Evolutionary conservation across 1,140 invertebrate genomes (phyloP).

Genomic region (Ceratina calcarata): DNA sequence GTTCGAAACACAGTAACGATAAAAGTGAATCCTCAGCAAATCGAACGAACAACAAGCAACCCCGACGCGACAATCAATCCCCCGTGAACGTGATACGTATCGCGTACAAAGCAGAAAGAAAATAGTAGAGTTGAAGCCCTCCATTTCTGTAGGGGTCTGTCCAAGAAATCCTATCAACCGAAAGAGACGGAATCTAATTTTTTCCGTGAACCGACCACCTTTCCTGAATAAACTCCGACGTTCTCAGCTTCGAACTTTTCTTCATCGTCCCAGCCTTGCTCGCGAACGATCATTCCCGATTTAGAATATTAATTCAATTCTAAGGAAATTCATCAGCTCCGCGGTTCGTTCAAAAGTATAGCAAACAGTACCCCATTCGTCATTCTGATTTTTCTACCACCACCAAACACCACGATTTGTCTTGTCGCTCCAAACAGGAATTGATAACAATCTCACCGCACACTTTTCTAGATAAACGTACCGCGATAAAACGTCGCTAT

Average conservation of each 20-base stretch:
- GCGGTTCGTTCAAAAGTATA: too few species aligned
- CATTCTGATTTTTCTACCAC: too few species aligned
- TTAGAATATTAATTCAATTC: too few species aligned
- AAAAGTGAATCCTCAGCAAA: neutral
- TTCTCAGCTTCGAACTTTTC: neutral
- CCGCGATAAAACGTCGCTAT: too few species aligned
- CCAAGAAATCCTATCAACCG: slow-evolving; percentile 41
- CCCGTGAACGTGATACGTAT: slow-evolving; percentile 29
- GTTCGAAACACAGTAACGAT: too few species aligned
- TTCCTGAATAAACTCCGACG: neutral
- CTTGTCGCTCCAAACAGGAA: too few species aligned
- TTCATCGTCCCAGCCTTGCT: neutral
- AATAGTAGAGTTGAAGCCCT: slow-evolving; percentile 15
- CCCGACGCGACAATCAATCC: slow-evolving; percentile 28
- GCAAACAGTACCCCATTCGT: too few species aligned
- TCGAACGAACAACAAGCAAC: neutral
- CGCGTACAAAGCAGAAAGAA: slow-evolving; percentile 12
- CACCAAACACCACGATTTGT: too few species aligned
- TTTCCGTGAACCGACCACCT: neutral
- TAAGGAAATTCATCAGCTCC: too few species aligned
- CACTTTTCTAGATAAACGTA: too few species aligned
- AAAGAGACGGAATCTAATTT: slow-evolving; percentile 21
- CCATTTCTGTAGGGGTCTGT: neutral
- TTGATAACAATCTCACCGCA: too few species aligned
- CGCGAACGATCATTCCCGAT: neutral